Evolutionary conservation across 1,140 invertebrate species (phyloP).

Genomic region (Drosophila neocordata): DNA sequence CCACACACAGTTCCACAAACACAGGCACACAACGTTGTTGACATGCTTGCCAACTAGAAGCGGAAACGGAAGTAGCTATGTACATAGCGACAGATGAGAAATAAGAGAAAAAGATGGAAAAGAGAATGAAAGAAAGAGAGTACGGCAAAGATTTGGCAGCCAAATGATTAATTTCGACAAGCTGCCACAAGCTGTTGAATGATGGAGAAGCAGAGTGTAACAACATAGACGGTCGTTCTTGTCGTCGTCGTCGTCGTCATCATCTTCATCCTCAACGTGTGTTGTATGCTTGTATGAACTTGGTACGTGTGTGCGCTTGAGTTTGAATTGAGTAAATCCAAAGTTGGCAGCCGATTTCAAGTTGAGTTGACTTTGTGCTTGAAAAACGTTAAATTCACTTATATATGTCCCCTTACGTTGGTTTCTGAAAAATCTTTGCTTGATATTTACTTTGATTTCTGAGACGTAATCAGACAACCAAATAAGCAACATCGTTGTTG

Average conservation of each 20-base stretch:
- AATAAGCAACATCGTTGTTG: background rate
- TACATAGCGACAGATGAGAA: constrained; percentile 58
- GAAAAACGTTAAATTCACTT: constrained; percentile 47
- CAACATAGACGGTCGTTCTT: constrained; percentile 11
- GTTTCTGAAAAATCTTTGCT: background rate
- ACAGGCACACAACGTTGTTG: constrained; percentile 67
- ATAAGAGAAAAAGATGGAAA: constrained; percentile 32
- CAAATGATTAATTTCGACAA: constrained; percentile 79
- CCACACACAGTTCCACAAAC: constrained; percentile 22
- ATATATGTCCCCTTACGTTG: constrained; percentile 7
- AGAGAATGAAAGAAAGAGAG: constrained; percentile 6
- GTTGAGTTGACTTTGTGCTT: constrained; percentile 65
- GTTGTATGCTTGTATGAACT: background rate
- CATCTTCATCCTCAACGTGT: background rate
- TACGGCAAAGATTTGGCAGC: constrained; percentile 54
- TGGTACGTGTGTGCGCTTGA: constrained; percentile 50
- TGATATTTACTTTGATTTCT: constrained; percentile 2
- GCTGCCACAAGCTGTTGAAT: constrained; percentile 72
- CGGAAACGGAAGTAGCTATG: constrained; percentile 71
- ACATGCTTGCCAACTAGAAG: constrained; percentile 72
- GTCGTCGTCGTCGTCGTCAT: background rate
- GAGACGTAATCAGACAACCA: background rate
- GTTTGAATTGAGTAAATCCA: constrained; percentile 65
- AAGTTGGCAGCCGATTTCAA: constrained; percentile 41
- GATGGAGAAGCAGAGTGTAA: constrained; percentile 10